Percentiles rank a stretch among this genome's conserved stretches.
Evolutionary conservation across 2,797 vertebrate genomes (phyloP).

Genomic region (Pterois miles): DNA sequence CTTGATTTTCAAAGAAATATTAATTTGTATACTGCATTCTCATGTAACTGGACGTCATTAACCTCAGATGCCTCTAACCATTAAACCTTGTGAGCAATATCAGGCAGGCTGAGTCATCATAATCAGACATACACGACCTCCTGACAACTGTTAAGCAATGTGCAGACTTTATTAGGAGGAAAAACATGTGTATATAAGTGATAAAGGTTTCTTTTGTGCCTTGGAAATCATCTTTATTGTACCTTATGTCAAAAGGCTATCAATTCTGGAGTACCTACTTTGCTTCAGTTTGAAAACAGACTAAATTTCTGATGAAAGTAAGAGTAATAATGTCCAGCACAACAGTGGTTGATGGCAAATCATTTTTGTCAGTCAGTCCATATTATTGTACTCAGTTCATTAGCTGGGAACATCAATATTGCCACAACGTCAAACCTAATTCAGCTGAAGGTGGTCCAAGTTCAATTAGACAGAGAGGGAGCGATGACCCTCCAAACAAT

Average conservation of each 20-base stretch:
- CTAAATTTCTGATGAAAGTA: not conserved
- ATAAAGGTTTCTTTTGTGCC: not conserved
- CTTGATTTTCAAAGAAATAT: constrained; percentile 36
- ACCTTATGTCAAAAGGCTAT: not conserved
- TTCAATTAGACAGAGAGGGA: constrained; percentile 38
- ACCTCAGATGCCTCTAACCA: constrained; percentile 30
- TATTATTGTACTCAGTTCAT: constrained; percentile 14
- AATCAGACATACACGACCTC: constrained; percentile 32
- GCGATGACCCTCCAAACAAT: constrained; percentile 2
- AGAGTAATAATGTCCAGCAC: not conserved
- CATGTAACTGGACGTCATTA: constrained; percentile 48
- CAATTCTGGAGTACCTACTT: not conserved
- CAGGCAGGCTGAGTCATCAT: constrained; percentile 48
- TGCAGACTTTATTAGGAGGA: constrained; percentile 23
- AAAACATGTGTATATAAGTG: not conserved
- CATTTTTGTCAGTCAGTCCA: not conserved
- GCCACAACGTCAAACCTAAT: constrained; percentile 25
- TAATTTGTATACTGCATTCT: not conserved
- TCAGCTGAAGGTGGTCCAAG: constrained; percentile 34
- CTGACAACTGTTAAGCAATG: constrained; percentile 34
- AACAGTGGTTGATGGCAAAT: not conserved
- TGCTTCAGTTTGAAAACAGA: constrained; percentile 3
- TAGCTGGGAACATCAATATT: constrained; percentile 39
- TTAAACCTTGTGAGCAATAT: constrained; percentile 33
- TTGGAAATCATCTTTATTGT: not conserved